Evolutionary conservation across 2,797 vertebrate genomes (phyloP).

Genomic region (Macrochelys suwanniensis): DNA sequence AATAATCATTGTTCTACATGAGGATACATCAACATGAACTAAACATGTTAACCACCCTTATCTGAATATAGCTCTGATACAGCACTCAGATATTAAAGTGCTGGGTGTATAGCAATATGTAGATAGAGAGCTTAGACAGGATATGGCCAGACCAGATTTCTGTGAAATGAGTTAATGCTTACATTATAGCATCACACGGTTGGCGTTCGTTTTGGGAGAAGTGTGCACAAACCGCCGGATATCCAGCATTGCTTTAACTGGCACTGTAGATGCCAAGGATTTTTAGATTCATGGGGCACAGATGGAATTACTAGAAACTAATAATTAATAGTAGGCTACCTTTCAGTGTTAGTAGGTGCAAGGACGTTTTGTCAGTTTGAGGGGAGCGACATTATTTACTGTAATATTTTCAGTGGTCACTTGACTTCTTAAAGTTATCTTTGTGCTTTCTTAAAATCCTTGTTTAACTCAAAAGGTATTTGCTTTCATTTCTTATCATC

Average conservation of each 20-base stretch:
- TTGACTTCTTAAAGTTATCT: neutral
- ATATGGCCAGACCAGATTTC: neutral
- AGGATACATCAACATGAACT: neutral
- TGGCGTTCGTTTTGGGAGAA: neutral
- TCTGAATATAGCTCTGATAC: neutral
- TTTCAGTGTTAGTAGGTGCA: neutral
- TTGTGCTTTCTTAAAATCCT: neutral
- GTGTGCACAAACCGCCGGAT: neutral
- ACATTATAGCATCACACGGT: accelerated
- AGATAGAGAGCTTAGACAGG: neutral
- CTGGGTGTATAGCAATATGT: neutral
- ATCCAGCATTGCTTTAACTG: neutral
- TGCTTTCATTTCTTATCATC: neutral
- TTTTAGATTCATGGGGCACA: neutral
- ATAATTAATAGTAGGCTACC: neutral
- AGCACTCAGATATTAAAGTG: neutral
- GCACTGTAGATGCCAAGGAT: neutral
- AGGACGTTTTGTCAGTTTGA: neutral
- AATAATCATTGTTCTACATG: neutral
- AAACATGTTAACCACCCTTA: neutral
- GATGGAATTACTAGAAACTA: neutral
- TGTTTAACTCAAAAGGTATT: neutral
- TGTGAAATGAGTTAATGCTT: accelerated
- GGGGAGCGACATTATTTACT: neutral
- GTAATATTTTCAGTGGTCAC: neutral